Conservation (phyloP, 2,888 invertebrate species). For the Muschampia staudingeri region DNA sequence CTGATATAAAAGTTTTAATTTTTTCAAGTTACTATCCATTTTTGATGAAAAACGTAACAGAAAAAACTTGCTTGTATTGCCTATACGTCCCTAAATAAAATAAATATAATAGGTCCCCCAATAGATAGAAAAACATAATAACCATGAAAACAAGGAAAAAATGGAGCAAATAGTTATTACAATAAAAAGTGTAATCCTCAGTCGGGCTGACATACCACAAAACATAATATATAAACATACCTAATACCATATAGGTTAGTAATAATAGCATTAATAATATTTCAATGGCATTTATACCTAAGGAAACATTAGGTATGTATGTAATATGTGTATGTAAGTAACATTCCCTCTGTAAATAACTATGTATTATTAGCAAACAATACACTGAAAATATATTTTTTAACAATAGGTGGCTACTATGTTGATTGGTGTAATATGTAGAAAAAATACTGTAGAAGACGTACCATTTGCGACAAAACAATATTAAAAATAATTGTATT, state of each 20-base stretch:
- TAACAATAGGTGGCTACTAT: neutral
- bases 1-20: slow-evolving; percentile 1
- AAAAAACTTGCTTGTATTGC: neutral
- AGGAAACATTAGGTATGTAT: too few relatives aligned
- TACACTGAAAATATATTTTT: neutral
- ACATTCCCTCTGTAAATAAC: neutral
- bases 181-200: neutral
- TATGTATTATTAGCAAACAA: neutral
- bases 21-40: neutral
- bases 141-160: neutral
- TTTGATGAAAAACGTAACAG: neutral
- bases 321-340: neutral
- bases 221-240: neutral
- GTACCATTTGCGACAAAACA: neutral
- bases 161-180: neutral
- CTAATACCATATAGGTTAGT: neutral
- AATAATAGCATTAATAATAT: neutral
- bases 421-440: neutral
- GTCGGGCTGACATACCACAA: neutral
- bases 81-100: neutral
- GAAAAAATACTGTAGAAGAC: neutral
- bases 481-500: neutral
- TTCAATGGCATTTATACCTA: neutral
- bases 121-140: neutral
- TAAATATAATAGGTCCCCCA: neutral